A percentile compares a stretch with the other conserved stretches of the same genome.
Conservation (phyloP, 2,797 vertebrate genomes). For the Sebastes variabilis region DNA sequence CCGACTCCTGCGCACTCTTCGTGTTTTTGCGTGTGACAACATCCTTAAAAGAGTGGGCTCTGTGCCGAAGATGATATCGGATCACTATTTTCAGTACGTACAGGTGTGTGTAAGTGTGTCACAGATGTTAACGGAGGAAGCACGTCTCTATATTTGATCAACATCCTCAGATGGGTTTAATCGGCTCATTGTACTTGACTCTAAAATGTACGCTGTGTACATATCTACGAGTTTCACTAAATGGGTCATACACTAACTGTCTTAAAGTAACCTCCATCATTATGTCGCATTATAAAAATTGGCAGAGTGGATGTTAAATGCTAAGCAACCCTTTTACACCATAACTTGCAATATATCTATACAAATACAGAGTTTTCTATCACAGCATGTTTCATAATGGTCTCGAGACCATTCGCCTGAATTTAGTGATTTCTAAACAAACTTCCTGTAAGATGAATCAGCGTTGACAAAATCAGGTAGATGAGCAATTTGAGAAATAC, state of each 20-base stretch:
- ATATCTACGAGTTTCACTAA: neutral
- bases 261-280: neutral
- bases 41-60: neutral
- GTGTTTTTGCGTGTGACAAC: neutral
- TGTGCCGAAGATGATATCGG: conserved; percentile 40
- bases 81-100: conserved; percentile 25
- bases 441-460: conserved; percentile 4
- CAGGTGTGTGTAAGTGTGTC: conserved; percentile 73
- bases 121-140: conserved; percentile 65
- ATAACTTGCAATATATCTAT: neutral
- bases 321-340: neutral
- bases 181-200: neutral
- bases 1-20: neutral
- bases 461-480: neutral
- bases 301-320: neutral
- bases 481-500: neutral
- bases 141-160: conserved; percentile 38
- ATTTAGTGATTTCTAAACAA: neutral
- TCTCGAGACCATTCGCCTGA: neutral
- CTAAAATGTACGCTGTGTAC: neutral
- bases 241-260: conserved; percentile 11
- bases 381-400: neutral
- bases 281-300: neutral
- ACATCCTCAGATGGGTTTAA: conserved; percentile 4
- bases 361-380: neutral